Evolutionary conservation across 2,797 vertebrate species (phyloP).

Genomic region (Anguilla marmorata): DNA sequence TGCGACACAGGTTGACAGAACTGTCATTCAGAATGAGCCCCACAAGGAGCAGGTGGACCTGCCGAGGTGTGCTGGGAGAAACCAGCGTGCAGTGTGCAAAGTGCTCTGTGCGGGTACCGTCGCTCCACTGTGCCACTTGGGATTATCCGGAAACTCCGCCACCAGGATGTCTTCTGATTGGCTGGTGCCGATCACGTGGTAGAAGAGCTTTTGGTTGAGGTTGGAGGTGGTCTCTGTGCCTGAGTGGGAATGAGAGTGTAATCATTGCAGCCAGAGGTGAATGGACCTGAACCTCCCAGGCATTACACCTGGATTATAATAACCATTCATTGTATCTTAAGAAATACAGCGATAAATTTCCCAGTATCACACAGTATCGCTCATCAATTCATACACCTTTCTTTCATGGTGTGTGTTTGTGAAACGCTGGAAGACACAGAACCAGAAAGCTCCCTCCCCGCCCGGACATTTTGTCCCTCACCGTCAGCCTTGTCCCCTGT

Average conservation of each 20-base stretch:
- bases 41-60: background rate
- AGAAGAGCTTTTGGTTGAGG: slow-evolving; percentile 76
- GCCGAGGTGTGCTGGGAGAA: background rate
- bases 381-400: background rate
- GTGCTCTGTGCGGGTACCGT: slow-evolving; percentile 51
- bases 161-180: slow-evolving; percentile 74
- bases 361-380: background rate
- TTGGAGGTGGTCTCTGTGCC: slow-evolving; percentile 75
- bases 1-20: slow-evolving; percentile 35
- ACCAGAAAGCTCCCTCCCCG: background rate
- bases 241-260: slow-evolving; percentile 40
- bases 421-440: background rate
- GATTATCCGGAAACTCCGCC: slow-evolving; percentile 72
- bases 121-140: slow-evolving; percentile 71
- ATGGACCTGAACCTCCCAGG: background rate
- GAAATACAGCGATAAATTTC: background rate
- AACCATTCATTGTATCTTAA: background rate
- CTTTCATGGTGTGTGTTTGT: background rate
- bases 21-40: background rate
- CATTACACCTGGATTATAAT: background rate
- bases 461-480: slow-evolving; percentile 38
- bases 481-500: slow-evolving; percentile 72
- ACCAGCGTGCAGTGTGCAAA: background rate
- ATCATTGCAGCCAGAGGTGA: background rate
- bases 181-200: slow-evolving; percentile 68